A percentile compares a stretch with the other conserved stretches of the same genome.
phyloP scores from a whole-genome alignment of 2,797 vertebrate genomes.

The Ptychobarbus kaznakovi region DNA sequence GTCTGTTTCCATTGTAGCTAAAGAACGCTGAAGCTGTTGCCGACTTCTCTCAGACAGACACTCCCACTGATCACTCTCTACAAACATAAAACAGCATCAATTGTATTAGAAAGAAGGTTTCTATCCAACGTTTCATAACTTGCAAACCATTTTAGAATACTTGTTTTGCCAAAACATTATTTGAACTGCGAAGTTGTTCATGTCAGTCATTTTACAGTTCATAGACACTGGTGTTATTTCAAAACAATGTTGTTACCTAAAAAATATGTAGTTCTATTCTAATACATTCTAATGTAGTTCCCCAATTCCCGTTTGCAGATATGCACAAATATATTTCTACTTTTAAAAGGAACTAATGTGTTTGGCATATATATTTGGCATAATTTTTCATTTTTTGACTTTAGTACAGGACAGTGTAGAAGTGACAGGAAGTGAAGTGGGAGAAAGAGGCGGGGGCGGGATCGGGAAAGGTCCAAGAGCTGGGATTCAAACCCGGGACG shows the following conservation, averaged over 20 bases:
- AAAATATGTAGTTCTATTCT: no score
- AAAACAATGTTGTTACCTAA: background rate
- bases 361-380: no score
- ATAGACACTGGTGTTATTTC: background rate
- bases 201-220: background rate
- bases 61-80: slow-evolving; percentile 91
- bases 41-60: slow-evolving; percentile 88
- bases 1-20: slow-evolving; percentile 91
- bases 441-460: no score
- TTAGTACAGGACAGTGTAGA: no score
- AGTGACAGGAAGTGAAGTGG: no score
- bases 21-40: slow-evolving; percentile 85
- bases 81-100: slow-evolving; percentile 7
- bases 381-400: no score
- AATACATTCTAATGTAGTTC: no score
- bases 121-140: background rate
- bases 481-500: no score
- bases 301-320: no score
- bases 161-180: background rate
- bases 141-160: background rate
- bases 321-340: no score
- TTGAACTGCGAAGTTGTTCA: background rate
- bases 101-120: background rate
- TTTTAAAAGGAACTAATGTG: no score
- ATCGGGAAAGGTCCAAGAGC: no score